Percentiles rank a stretch among this genome's conserved stretches.
These are phyloP conservation scores for Apomyelois bistriatella DNA, from an alignment of 2,888 invertebrate genomes.

Conservation along the genomic window DNA sequence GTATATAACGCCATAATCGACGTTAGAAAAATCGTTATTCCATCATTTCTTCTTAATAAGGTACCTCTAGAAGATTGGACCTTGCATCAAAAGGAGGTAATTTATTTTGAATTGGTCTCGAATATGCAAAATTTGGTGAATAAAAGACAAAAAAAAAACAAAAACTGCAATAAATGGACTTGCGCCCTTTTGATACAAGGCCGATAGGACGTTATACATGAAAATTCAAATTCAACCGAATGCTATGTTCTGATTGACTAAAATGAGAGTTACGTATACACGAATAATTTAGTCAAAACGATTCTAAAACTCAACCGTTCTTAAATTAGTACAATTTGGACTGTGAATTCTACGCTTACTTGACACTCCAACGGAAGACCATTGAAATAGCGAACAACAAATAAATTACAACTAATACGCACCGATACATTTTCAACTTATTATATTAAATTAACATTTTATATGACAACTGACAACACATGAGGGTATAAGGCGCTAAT, in stretches of 20 bases:
- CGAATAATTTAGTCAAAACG: conserved; percentile 50
- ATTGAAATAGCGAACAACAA: conserved; percentile 18
- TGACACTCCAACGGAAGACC: conserved; percentile 62
- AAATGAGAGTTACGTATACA: conserved; percentile 29
- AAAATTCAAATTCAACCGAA: neutral
- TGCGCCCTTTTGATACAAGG: neutral
- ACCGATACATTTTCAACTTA: conserved; percentile 11
- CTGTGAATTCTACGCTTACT: conserved; percentile 15
- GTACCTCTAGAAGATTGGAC: too few relatives aligned
- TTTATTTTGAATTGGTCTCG: too few relatives aligned
- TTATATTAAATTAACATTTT: conserved; percentile 11
- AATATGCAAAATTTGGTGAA: too few relatives aligned
- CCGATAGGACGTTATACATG: neutral
- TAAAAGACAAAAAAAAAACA: too few relatives aligned
- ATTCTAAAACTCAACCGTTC: neutral
- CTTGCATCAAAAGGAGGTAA: too few relatives aligned
- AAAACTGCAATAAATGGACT: too few relatives aligned
- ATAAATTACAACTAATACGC: conserved; percentile 12
- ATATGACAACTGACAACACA: neutral
- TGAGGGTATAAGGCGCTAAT: neutral
- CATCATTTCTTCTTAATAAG: too few relatives aligned
- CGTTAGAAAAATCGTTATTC: too few relatives aligned
- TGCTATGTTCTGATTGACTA: conserved; percentile 22
- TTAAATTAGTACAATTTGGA: neutral
- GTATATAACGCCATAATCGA: too few relatives aligned